These are phyloP conservation scores for Mylabris phalerata DNA, from an alignment of 1,140 invertebrate genomes.

Conservation along the genomic window DNA sequence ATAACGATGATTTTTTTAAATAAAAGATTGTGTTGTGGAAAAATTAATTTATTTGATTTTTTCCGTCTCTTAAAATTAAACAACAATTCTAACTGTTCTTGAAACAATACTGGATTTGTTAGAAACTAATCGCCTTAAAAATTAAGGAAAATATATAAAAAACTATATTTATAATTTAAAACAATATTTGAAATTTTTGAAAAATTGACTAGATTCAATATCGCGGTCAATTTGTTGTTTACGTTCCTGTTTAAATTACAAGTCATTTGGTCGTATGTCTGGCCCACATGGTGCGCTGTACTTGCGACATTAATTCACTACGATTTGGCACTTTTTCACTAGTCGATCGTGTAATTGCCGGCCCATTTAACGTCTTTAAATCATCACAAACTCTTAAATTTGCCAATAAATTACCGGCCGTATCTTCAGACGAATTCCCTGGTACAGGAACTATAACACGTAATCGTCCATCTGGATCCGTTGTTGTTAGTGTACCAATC, in stretches of 20 bases:
- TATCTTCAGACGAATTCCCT: constrained; percentile 34
- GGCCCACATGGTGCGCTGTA: constrained; percentile 72
- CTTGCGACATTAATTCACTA: constrained; percentile 75
- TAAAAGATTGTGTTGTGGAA: neutral
- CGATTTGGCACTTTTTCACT: constrained; percentile 77
- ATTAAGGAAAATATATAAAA: neutral
- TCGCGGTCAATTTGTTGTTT: too few species aligned
- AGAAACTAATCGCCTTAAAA: neutral
- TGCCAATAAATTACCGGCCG: constrained; percentile 27
- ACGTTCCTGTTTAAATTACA: neutral
- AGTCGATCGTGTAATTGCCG: constrained; percentile 69
- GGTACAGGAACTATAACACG: constrained; percentile 50
- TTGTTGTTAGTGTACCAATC: constrained; percentile 52
- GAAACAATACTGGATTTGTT: neutral
- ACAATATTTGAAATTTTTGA: neutral
- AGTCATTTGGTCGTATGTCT: constrained; percentile 74
- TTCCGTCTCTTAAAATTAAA: neutral
- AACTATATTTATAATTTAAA: neutral
- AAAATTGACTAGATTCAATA: neutral
- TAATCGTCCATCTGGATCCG: constrained; percentile 49
- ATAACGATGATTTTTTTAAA: neutral
- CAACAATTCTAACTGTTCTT: too few species aligned
- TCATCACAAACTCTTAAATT: constrained; percentile 45
- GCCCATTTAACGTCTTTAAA: constrained; percentile 31
- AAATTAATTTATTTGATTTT: neutral